Evolutionary conservation across 2,888 invertebrate genomes (phyloP).

Genomic region (Polydrusus tereticollis): DNA sequence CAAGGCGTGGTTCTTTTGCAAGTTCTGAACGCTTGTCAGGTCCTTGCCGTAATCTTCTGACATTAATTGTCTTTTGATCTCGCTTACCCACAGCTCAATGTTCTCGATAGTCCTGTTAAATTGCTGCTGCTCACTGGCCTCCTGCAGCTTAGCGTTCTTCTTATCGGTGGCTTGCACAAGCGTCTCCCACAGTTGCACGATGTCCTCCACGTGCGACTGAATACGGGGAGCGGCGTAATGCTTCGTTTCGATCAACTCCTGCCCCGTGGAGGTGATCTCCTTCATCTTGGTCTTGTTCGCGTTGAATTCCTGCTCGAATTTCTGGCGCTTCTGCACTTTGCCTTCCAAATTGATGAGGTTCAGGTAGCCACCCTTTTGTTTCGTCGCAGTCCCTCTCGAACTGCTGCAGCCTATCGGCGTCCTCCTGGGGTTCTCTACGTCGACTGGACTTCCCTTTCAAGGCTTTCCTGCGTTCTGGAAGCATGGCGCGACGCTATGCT

Average conservation of each 20-base stretch:
- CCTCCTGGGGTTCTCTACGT: slow-evolving; percentile 88
- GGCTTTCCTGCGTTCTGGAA: slow-evolving; percentile 72
- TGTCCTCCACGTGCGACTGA: slow-evolving; percentile 88
- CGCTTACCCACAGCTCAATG: slow-evolving; percentile 97
- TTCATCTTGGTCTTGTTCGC: slow-evolving; percentile 97
- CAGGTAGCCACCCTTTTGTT: slow-evolving; percentile 95
- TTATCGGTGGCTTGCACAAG: slow-evolving; percentile 91
- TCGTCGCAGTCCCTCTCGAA: slow-evolving; percentile 99
- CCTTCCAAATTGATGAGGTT: slow-evolving; percentile 99
- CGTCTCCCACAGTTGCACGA: slow-evolving; percentile 91
- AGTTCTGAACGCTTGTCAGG: slow-evolving; percentile 97
- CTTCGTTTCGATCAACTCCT: slow-evolving; percentile 85
- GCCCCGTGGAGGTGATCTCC: slow-evolving; percentile 91
- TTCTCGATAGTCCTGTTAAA: slow-evolving; percentile 99
- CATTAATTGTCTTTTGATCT: slow-evolving; percentile 92
- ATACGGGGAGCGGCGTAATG: slow-evolving; percentile 90
- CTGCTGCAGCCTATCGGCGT: slow-evolving; percentile 96
- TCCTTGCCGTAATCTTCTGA: slow-evolving; percentile 99
- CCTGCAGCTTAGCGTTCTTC: slow-evolving; percentile 90
- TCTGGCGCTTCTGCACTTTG: slow-evolving; percentile 98
- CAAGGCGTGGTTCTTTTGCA: slow-evolving; percentile 98
- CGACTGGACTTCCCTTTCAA: slow-evolving; percentile 91
- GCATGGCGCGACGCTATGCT: slow-evolving; percentile 89
- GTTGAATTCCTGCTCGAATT: slow-evolving; percentile 97
- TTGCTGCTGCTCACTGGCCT: slow-evolving; percentile 98